A percentile compares a stretch with the other conserved stretches of the same genome.
phyloP scores from a whole-genome alignment of 1,140 invertebrate species.

The Lasioglossum albipes region DNA sequence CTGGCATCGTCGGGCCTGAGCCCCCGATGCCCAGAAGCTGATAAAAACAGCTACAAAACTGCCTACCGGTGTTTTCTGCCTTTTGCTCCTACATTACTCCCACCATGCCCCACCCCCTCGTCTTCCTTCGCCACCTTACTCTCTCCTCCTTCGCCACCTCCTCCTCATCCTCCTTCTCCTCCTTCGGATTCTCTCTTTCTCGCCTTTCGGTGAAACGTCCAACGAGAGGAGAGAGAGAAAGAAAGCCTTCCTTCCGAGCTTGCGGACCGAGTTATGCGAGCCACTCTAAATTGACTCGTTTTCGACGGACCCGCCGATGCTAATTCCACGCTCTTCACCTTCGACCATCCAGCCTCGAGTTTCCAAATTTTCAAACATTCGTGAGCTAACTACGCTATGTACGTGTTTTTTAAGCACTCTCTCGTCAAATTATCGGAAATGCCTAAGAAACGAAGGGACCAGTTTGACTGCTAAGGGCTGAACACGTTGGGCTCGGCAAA shows the following conservation, averaged over 20 bases:
- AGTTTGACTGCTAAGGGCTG: too few relatives aligned
- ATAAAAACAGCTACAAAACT: conserved; percentile 81
- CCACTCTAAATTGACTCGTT: conserved; percentile 34
- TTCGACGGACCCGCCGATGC: conserved; percentile 8
- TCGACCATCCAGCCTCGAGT: too few relatives aligned
- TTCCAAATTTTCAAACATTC: too few relatives aligned
- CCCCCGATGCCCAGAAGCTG: conserved; percentile 79
- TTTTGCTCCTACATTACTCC: conserved; percentile 76
- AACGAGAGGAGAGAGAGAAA: background rate
- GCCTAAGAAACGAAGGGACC: too few relatives aligned
- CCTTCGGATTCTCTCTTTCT: conserved; percentile 55
- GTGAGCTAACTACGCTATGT: too few relatives aligned
- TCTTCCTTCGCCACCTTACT: conserved; percentile 30
- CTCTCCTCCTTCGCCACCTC: background rate
- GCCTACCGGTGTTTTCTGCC: conserved; percentile 80
- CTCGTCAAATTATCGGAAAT: too few relatives aligned
- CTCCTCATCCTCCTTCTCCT: conserved; percentile 41
- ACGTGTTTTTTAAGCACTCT: too few relatives aligned
- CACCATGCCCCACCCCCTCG: conserved; percentile 52
- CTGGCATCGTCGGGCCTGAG: conserved; percentile 69
- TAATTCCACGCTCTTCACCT: background rate
- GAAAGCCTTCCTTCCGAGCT: background rate
- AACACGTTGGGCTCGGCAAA: too few relatives aligned
- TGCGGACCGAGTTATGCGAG: conserved; percentile 3
- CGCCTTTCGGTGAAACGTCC: conserved; percentile 44